These are phyloP conservation scores for Horisme vitalbata DNA, from an alignment of 2,888 invertebrate genomes.

Conservation along the genomic window DNA sequence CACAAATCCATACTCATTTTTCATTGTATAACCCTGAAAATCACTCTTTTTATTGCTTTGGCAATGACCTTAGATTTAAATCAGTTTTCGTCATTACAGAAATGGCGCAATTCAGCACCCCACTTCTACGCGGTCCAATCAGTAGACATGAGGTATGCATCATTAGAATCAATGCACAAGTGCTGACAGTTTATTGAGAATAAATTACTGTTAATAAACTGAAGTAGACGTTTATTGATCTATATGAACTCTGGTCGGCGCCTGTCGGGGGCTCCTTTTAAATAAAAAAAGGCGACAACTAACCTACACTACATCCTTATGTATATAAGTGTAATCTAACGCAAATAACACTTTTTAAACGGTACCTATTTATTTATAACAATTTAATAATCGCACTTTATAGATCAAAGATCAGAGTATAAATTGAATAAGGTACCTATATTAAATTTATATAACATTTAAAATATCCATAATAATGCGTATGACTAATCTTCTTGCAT, in stretches of 20 bases:
- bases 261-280: slow-evolving; percentile 47
- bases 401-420: too few relatives aligned
- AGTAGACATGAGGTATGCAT: slow-evolving; percentile 70
- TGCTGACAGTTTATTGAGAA: slow-evolving; percentile 49
- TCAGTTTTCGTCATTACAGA: slow-evolving; percentile 58
- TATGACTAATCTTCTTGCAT: too few relatives aligned
- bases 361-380: too few relatives aligned
- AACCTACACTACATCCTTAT: too few relatives aligned
- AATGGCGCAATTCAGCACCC: slow-evolving; percentile 77
- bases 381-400: too few relatives aligned
- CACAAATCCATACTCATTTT: background rate
- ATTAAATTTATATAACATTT: too few relatives aligned
- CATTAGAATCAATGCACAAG: slow-evolving; percentile 40
- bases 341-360: too few relatives aligned
- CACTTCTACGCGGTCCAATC: slow-evolving; percentile 74
- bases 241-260: slow-evolving; percentile 59
- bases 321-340: too few relatives aligned
- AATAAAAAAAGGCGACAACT: slow-evolving; percentile 51
- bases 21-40: slow-evolving; percentile 5
- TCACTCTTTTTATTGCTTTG: background rate
- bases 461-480: too few relatives aligned
- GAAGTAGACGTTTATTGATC: slow-evolving; percentile 67
- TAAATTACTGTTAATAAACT: slow-evolving; percentile 66
- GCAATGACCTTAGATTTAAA: slow-evolving; percentile 14
- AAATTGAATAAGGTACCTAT: too few relatives aligned